Conservation (phyloP, 2,113 vertebrate genomes). For the Cettia cetti region DNA sequence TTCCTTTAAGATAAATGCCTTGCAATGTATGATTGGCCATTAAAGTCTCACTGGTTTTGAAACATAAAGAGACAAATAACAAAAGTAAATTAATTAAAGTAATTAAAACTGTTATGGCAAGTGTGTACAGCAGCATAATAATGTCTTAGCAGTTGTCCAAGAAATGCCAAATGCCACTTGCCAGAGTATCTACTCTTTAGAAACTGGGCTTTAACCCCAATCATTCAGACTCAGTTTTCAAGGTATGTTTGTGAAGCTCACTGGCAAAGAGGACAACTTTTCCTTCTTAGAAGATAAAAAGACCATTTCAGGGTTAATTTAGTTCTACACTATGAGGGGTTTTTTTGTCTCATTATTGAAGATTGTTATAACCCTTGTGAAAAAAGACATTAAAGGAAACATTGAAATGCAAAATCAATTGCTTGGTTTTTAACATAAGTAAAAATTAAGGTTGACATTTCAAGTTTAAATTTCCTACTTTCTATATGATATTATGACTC, state of each 20-base stretch:
- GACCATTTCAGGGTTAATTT: background rate
- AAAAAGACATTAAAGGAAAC: background rate
- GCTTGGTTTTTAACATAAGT: background rate
- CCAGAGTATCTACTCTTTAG: background rate
- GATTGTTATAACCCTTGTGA: background rate
- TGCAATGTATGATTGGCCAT: background rate
- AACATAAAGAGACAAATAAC: background rate
- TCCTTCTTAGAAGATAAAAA: background rate
- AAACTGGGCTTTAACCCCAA: background rate
- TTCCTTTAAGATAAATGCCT: background rate
- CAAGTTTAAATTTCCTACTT: background rate
- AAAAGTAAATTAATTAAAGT: background rate
- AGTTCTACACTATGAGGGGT: background rate
- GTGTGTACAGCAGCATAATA: background rate
- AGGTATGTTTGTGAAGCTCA: background rate
- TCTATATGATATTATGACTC: background rate
- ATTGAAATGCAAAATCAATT: background rate
- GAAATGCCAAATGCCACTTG: background rate
- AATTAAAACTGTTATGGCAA: background rate
- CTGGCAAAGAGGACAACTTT: background rate
- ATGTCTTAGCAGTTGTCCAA: background rate
- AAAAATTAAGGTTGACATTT: background rate
- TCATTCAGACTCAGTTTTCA: background rate
- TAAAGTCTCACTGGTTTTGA: background rate
- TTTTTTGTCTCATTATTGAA: background rate